Conservation (phyloP, 1,140 invertebrate genomes). For the Halesus radiatus region DNA sequence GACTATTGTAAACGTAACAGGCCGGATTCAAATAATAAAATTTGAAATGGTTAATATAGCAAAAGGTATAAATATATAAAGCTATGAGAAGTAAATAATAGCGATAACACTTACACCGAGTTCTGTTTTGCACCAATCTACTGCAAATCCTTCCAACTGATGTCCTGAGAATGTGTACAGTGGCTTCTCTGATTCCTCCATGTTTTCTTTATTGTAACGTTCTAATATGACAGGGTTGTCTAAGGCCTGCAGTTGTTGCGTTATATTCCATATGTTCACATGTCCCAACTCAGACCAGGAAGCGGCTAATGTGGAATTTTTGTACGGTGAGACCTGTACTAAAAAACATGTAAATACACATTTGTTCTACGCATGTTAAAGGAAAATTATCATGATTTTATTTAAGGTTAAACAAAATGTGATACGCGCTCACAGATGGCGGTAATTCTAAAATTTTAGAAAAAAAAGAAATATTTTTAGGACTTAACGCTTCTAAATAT, state of each 20-base stretch:
- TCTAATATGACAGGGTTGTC: slow-evolving; percentile 77
- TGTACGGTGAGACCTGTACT: slow-evolving; percentile 69
- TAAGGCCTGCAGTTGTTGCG: slow-evolving; percentile 82
- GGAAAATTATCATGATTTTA: slow-evolving; percentile 50
- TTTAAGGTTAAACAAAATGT: too few relatives aligned
- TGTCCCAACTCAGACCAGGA: slow-evolving; percentile 94
- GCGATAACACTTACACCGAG: slow-evolving; percentile 74
- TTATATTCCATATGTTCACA: slow-evolving; percentile 94
- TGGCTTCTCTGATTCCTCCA: slow-evolving; percentile 74
- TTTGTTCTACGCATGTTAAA: slow-evolving; percentile 44
- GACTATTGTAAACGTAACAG: too few relatives aligned
- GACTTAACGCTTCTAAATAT: too few relatives aligned
- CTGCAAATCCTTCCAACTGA: slow-evolving; percentile 91
- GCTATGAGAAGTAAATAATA: too few relatives aligned
- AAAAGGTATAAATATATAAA: too few relatives aligned
- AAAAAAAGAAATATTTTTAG: too few relatives aligned
- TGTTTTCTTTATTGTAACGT: slow-evolving; percentile 74
- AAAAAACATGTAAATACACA: not conserved
- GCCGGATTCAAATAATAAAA: too few relatives aligned
- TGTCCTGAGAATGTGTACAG: slow-evolving; percentile 93
- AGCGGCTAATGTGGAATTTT: slow-evolving; percentile 80
- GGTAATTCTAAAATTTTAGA: too few relatives aligned
- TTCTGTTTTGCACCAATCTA: slow-evolving; percentile 91
- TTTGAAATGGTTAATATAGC: too few relatives aligned
- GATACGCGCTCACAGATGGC: too few relatives aligned